Conservation (phyloP, 1,140 invertebrate genomes). For the Rhopalosiphum maidis region DNA sequence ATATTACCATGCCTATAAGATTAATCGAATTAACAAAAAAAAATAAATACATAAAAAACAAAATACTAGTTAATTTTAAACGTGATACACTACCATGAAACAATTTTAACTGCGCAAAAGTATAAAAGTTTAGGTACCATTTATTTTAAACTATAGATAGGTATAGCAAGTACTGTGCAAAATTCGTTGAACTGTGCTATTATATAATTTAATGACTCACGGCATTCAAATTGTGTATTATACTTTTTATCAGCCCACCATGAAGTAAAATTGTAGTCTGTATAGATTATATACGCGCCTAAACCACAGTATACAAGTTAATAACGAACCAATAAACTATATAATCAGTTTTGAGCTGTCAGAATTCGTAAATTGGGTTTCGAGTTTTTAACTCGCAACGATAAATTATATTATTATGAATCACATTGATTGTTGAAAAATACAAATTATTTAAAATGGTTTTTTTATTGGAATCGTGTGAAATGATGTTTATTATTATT, state of each 20-base stretch:
- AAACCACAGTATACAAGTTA: background rate
- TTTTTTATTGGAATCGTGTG: background rate
- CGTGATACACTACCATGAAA: background rate
- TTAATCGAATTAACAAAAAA: background rate
- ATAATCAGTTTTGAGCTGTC: background rate
- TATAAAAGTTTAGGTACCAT: background rate
- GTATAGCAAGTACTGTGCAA: background rate
- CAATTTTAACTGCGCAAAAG: background rate
- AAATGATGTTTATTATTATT: background rate
- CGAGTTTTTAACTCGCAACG: background rate
- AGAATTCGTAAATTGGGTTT: background rate
- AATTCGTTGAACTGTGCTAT: background rate
- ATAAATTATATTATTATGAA: background rate
- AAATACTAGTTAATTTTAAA: too few relatives aligned
- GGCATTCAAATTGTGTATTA: background rate
- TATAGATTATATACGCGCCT: background rate
- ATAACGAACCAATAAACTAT: background rate
- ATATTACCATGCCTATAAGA: background rate
- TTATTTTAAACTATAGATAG: background rate
- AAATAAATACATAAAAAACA: too few relatives aligned
- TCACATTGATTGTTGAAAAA: background rate
- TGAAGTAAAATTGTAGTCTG: background rate
- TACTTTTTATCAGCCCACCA: background rate
- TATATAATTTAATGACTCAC: background rate
- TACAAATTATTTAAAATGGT: background rate